These are phyloP conservation scores for Diploscapter pachys DNA, from an alignment of 1,140 invertebrate genomes.

Conservation along the genomic window DNA sequence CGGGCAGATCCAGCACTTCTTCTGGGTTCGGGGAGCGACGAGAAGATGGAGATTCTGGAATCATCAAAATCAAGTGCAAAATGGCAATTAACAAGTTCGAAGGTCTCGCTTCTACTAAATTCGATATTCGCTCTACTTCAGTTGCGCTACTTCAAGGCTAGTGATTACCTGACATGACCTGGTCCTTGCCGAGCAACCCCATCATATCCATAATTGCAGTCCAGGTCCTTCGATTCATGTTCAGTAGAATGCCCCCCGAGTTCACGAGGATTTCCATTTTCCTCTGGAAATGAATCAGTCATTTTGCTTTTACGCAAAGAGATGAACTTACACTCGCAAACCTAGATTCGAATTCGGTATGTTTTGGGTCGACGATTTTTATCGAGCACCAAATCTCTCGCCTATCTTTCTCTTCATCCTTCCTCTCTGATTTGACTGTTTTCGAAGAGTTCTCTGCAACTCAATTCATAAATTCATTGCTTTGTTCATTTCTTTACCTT, in stretches of 20 bases:
- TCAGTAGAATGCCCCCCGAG: conserved; percentile 78
- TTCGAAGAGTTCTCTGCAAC: conserved; percentile 1
- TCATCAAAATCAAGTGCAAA: too few relatives aligned
- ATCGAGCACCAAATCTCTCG: conserved; percentile 27
- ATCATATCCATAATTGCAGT: conserved; percentile 88
- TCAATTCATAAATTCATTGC: neutral
- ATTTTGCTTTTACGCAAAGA: conserved; percentile 1
- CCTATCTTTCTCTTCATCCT: conserved; percentile 2
- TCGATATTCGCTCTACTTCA: too few relatives aligned
- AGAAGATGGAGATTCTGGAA: too few relatives aligned
- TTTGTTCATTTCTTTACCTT: neutral
- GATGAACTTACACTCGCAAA: conserved; percentile 22
- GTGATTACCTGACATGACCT: too few relatives aligned
- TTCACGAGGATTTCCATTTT: conserved; percentile 80
- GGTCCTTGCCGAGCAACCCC: conserved; percentile 48
- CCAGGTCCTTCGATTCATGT: conserved; percentile 86
- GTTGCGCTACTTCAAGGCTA: too few relatives aligned
- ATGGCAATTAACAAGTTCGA: too few relatives aligned
- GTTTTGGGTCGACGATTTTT: conserved; percentile 40
- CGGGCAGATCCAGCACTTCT: too few relatives aligned
- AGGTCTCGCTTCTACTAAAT: too few relatives aligned
- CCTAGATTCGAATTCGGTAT: conserved; percentile 40
- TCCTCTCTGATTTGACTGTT: neutral
- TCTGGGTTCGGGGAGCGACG: too few relatives aligned
- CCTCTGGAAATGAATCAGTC: conserved; percentile 61